These are phyloP conservation scores for Todus mexicanus DNA, from an alignment of 2,797 vertebrate genomes.

Conservation along the genomic window DNA sequence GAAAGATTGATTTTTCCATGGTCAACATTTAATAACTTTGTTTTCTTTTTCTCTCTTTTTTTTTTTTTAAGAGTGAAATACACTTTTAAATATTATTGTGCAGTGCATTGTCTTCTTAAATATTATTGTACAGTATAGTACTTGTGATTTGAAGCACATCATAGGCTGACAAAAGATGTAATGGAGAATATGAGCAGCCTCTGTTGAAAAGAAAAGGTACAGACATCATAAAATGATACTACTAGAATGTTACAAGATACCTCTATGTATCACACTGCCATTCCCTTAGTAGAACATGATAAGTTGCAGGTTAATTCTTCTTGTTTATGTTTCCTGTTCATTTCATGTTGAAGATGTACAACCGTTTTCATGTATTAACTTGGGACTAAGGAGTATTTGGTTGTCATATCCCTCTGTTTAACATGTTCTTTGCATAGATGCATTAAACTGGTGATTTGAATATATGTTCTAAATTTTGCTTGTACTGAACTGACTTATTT, in stretches of 20 bases:
- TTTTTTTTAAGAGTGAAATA: not conserved
- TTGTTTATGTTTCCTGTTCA: not conserved
- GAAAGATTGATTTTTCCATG: not conserved
- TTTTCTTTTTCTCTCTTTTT: not conserved
- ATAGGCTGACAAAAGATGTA: not conserved
- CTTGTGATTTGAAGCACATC: not conserved
- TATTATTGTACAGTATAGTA: not conserved
- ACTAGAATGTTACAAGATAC: not conserved
- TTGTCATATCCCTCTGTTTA: not conserved
- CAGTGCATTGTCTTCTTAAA: not conserved
- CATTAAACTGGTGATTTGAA: constrained; percentile 25
- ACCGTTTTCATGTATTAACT: not conserved
- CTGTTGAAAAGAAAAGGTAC: not conserved
- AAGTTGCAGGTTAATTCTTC: not conserved
- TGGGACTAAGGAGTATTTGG: not conserved
- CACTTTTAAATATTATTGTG: not conserved
- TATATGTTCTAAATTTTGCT: not conserved
- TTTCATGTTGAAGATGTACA: not conserved
- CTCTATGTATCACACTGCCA: not conserved
- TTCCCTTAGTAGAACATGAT: not conserved
- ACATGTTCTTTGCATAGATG: not conserved
- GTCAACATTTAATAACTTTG: not conserved
- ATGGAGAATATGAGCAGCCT: not conserved
- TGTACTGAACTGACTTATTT: not conserved
- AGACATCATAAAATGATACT: not conserved